Percentiles rank a stretch among this genome's conserved stretches.
These are phyloP conservation scores for Lepus oiostolus DNA, from an alignment of 2,797 vertebrate genomes.

Conservation along the genomic window DNA sequence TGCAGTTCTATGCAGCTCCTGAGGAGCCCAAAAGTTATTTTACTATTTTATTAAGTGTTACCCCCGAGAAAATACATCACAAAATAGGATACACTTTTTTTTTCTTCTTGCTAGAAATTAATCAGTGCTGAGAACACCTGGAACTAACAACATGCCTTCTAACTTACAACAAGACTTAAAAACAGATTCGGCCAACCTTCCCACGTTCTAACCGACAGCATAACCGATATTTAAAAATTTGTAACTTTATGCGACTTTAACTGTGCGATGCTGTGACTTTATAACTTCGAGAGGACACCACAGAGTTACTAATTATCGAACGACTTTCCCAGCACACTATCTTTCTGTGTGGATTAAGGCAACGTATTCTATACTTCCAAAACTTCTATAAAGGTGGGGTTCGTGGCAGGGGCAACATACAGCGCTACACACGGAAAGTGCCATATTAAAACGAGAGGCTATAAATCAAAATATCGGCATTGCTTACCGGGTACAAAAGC, in stretches of 20 bases:
- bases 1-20: background rate
- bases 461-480: background rate
- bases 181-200: slow-evolving; percentile 34
- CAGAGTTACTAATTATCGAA: background rate
- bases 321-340: background rate
- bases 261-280: background rate
- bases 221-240: slow-evolving; percentile 16
- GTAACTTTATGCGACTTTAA: background rate
- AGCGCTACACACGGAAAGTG: background rate
- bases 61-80: background rate
- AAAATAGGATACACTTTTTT: background rate
- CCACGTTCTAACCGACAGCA: slow-evolving; percentile 16
- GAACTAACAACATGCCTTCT: background rate
- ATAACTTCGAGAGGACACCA: slow-evolving; percentile 3
- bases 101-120: background rate
- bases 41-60: slow-evolving; percentile 14
- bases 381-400: background rate
- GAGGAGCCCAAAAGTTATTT: background rate
- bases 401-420: background rate
- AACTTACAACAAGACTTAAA: background rate
- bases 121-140: slow-evolving; percentile 23
- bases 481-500: background rate
- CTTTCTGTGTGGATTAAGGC: background rate
- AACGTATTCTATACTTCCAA: background rate
- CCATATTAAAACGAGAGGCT: background rate